Base-by-base conservation (phyloP, 2,888 invertebrate species). In the Ormyrus labotus region DNA sequence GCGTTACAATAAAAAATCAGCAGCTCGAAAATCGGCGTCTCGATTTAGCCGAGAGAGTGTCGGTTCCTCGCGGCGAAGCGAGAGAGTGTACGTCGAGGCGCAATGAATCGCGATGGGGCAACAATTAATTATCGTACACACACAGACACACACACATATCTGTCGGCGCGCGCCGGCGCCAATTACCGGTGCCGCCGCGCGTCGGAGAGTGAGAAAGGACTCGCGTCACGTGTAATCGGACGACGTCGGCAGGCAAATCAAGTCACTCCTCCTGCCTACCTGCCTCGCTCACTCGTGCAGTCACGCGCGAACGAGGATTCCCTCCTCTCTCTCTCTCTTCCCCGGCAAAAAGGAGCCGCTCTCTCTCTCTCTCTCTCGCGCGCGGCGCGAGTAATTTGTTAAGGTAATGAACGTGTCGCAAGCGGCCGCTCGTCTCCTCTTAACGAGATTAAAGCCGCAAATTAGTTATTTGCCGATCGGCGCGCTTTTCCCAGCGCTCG, bases 401-500 rank as follows among this genome's bases (percentile, higher is more conserved):
- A 76, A 19, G 61, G 13, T 76, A 76, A 76, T 68, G 68, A 76
- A 61, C n/a, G 68, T 10, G 53, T 53, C 68, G 64, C n/a, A 53
- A 19, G n/a, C 47, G n/a, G 34, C 34, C 34, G 34, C 34, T 34
- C 34, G 34, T 34, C 34, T 34, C 34, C 34, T 34, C 34, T 4
- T 34, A 34, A 34, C 34, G 34, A 2, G 34, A 34, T 34, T 34
- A 34, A 34, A 34, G 34, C 34, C 34, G 34, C 34, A 34, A 34
- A 34, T 34, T 34, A 34, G 34, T 34, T 34, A 34, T 34, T 34
- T 34, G 34, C 34, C 34, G 34, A 34, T 34, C 34, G 34, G 34
- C 34, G 34, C 34, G 0, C 34, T 34, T 34, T 34, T 34, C 34
- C 34, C 34, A 19, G 19, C 19, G 34, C 34, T 34, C 34, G 34